phyloP scores from a whole-genome alignment of 2,888 invertebrate genomes.

The Callimorpha dominula region DNA sequence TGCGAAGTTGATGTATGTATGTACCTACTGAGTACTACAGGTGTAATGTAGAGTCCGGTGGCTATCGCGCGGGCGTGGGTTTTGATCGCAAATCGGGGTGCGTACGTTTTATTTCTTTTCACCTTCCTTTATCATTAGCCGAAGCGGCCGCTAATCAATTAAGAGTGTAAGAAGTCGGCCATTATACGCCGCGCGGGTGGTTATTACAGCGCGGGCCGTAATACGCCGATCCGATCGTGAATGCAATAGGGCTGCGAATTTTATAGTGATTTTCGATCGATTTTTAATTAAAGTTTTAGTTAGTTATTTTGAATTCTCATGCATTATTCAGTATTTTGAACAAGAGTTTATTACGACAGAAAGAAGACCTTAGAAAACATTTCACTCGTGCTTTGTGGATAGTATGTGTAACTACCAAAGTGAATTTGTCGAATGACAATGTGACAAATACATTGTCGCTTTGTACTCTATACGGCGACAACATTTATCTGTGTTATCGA shows the following conservation, averaged over 20 bases:
- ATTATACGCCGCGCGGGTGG: conserved; percentile 84
- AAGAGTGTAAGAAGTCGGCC: conserved; percentile 86
- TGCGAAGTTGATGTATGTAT: conserved; percentile 20
- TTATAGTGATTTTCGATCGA: conserved; percentile 79
- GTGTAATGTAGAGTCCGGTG: conserved; percentile 65
- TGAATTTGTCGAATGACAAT: conserved; percentile 80
- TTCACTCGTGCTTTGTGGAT: conserved; percentile 57
- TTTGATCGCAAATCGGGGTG: conserved; percentile 80
- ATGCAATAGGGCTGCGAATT: conserved; percentile 85
- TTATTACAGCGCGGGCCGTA: conserved; percentile 84
- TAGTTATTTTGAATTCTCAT: conserved; percentile 60
- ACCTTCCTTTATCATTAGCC: conserved; percentile 87
- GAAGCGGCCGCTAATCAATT: conserved; percentile 87
- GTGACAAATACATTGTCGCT: conserved; percentile 79
- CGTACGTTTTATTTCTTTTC: conserved; percentile 85
- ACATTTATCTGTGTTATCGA: conserved; percentile 86
- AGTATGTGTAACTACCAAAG: conserved; percentile 69
- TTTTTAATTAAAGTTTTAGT: conserved; percentile 77
- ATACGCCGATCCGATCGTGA: conserved; percentile 85
- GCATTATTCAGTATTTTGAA: conserved; percentile 31
- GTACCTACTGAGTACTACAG: conserved; percentile 34
- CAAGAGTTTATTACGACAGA: conserved; percentile 39
- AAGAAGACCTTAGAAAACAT: conserved; percentile 54
- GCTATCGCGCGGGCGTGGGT: conserved; percentile 70
- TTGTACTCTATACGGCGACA: conserved; percentile 81